Evolutionary conservation across 2,888 invertebrate genomes (phyloP).

Genomic region (Phengaris arion): DNA sequence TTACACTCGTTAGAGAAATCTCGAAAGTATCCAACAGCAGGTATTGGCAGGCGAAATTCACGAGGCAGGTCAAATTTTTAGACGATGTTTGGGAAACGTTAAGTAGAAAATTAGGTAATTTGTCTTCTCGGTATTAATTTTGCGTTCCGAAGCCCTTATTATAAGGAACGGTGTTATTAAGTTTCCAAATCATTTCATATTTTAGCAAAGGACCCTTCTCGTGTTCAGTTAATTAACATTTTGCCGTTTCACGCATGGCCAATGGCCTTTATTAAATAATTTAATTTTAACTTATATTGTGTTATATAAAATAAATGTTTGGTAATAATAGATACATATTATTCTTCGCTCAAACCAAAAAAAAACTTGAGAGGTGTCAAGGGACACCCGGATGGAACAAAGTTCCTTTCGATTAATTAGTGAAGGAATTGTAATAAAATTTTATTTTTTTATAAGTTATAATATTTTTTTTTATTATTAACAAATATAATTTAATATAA

Average conservation of each 20-base stretch:
- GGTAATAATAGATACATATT: too few relatives aligned
- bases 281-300: too few relatives aligned
- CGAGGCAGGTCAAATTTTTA: neutral
- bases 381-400: too few relatives aligned
- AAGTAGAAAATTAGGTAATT: conserved; percentile 19
- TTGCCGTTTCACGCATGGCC: neutral
- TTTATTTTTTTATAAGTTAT: too few relatives aligned
- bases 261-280: neutral
- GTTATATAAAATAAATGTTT: too few relatives aligned
- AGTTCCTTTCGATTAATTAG: too few relatives aligned
- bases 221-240: conserved; percentile 18
- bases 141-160: neutral
- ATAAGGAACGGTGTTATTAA: conserved; percentile 5
- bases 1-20: conserved; percentile 21
- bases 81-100: neutral
- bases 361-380: too few relatives aligned
- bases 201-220: neutral
- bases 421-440: too few relatives aligned
- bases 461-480: too few relatives aligned
- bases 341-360: too few relatives aligned
- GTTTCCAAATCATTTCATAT: neutral
- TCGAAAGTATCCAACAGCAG: conserved; percentile 15
- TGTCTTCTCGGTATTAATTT: conserved; percentile 14
- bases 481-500: too few relatives aligned
- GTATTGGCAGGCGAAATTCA: conserved; percentile 20